Evolutionary conservation across 2,113 vertebrate species (phyloP).

Genomic region (Macquaria australasica): DNA sequence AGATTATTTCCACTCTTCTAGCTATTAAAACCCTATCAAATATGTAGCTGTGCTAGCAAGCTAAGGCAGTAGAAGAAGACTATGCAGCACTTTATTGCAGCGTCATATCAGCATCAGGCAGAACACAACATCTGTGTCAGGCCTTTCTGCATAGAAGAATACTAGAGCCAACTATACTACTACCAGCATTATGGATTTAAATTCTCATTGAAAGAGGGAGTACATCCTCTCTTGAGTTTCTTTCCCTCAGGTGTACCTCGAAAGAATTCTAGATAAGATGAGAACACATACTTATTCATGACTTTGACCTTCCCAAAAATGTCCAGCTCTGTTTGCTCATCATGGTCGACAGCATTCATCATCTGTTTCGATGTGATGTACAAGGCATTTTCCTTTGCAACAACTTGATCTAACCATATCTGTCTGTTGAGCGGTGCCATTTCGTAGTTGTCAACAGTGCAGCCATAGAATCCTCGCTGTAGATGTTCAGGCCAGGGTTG

Average conservation of each 20-base stretch:
- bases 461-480: conserved; percentile 73
- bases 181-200: background rate
- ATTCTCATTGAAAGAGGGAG: background rate
- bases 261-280: conserved; percentile 76
- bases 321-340: conserved; percentile 72
- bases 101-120: background rate
- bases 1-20: background rate
- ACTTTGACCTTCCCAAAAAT: conserved; percentile 80
- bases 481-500: conserved; percentile 48
- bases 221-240: conserved; percentile 75
- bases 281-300: conserved; percentile 78
- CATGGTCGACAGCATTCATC: conserved; percentile 56
- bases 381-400: conserved; percentile 73
- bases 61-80: background rate
- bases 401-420: conserved; percentile 73
- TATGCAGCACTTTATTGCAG: background rate
- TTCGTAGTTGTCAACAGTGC: conserved; percentile 56
- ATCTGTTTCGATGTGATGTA: conserved; percentile 68
- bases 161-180: background rate
- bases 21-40: background rate
- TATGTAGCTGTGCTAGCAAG: background rate
- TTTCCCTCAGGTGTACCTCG: conserved; percentile 77
- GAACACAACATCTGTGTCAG: background rate
- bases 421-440: conserved; percentile 52
- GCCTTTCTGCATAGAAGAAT: background rate